These are phyloP conservation scores for Bujurquina vittata DNA, from an alignment of 2,113 vertebrate genomes.

Conservation along the genomic window DNA sequence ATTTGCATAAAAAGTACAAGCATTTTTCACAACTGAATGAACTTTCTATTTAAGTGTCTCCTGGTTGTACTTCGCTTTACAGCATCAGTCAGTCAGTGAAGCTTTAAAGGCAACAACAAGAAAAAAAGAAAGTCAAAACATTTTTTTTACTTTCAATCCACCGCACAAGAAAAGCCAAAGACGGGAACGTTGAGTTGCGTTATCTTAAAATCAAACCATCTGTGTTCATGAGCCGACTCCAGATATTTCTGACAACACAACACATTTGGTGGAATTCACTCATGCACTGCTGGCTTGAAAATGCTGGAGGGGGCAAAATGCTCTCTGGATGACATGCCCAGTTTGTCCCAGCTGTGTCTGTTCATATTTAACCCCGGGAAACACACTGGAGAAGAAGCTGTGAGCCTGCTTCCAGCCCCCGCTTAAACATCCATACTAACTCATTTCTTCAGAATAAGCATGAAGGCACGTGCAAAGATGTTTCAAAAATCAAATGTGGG, in stretches of 20 bases:
- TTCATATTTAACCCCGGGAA: constrained; percentile 34
- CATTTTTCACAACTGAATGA: constrained; percentile 25
- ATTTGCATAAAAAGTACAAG: not conserved
- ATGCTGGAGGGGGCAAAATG: constrained; percentile 21
- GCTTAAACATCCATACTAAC: constrained; percentile 43
- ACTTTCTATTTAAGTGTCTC: not conserved
- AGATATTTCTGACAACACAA: constrained; percentile 10
- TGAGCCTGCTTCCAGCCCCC: not conserved
- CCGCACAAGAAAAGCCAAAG: not conserved
- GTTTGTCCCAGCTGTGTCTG: constrained; percentile 44
- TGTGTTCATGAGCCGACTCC: not conserved
- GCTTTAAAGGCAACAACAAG: not conserved
- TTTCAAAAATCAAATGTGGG: constrained; percentile 29
- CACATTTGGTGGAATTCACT: constrained; percentile 1
- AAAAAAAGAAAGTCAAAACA: not conserved
- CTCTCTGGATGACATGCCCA: constrained; percentile 5
- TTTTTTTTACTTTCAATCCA: constrained; percentile 2
- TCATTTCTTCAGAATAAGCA: constrained; percentile 14
- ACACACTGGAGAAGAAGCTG: constrained; percentile 4
- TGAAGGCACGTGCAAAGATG: constrained; percentile 12
- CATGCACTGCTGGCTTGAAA: not conserved
- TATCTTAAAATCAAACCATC: not conserved
- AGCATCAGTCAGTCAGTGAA: not conserved
- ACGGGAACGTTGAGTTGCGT: not conserved
- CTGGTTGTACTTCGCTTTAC: not conserved